Base-by-base conservation (phyloP, 2,113 vertebrate genomes). In the Stigmatopora nigra region DNA sequence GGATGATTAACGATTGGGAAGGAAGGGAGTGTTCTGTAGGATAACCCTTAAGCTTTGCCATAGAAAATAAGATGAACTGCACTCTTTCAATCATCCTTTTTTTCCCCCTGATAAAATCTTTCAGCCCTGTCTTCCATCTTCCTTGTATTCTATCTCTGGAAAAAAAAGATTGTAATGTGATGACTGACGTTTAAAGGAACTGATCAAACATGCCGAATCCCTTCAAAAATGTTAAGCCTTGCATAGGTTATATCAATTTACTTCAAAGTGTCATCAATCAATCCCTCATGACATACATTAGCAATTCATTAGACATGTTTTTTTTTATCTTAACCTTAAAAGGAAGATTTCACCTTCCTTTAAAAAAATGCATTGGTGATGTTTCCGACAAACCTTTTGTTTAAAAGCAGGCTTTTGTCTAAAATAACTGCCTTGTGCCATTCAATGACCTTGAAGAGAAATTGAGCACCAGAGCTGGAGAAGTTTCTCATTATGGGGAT, bases 1-100 rank as follows among this genome's bases (percentile, higher is more conserved):
- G 65, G 65, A 86, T 90, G 86, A 89, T 89, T 89, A 88, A 90
- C 87, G 88, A 81, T 72, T 83, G 67, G 73, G 25, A 31, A 65
- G 73, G 25, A 31, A 65, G 71, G 86, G 82, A 84, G 82, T 77
- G 78, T 74, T 80, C 71, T 62, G 65, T 68, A 72, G 83, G 78
- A 59, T 72, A 80, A 68, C 82, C 66, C 73, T 68, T 82, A 72
- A 70, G 71, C 73, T 48, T 60, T 10, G 14, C 69, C 38, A 68
- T 65, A 62, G 81, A 88, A 84, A 86, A 80, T 76, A 68, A 78
- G 78, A 77, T 44, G 66, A 79, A 74, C 64, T 65, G 70, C 68
- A 17, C 76, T 78, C 70, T 80, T 75, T 82, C 77, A 68, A 67
- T 67, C 76, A 58, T 69, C 71, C 67, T 68, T 80, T 81, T 69